Percentiles rank a stretch among this genome's conserved stretches.
Evolutionary conservation across 2,797 vertebrate genomes (phyloP).

Genomic region (Rhabdophis nuchalis): DNA sequence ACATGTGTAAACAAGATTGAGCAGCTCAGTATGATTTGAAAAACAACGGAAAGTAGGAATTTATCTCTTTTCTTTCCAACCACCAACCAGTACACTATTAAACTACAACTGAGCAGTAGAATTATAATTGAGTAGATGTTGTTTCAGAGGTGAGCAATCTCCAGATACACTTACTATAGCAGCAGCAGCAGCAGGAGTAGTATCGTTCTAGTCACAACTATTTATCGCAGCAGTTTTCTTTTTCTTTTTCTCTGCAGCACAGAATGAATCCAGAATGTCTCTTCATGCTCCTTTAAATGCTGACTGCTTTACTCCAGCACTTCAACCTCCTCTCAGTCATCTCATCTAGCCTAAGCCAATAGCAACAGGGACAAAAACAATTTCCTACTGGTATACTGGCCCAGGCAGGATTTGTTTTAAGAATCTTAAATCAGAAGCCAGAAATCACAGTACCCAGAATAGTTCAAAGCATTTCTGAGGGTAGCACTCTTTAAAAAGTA

Average conservation of each 20-base stretch:
- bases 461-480: neutral
- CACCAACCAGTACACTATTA: neutral
- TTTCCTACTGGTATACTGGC: neutral
- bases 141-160: neutral
- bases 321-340: neutral
- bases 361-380: neutral
- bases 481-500: neutral
- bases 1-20: neutral
- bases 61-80: neutral
- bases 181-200: neutral
- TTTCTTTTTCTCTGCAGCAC: neutral
- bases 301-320: neutral
- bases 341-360: neutral
- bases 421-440: neutral
- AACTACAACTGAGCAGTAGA: neutral
- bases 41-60: neutral
- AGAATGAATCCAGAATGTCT: neutral
- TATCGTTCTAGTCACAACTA: neutral
- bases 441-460: neutral
- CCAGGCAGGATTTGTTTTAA: conserved; percentile 18
- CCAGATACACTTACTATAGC: neutral
- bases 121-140: neutral
- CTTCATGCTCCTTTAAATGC: neutral
- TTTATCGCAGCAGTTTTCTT: neutral
- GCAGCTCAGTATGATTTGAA: neutral